Evolutionary conservation across 2,888 invertebrate genomes (phyloP), one percentile per base, ranked within the genome.

Genomic region (Thera obeliscata): DNA sequence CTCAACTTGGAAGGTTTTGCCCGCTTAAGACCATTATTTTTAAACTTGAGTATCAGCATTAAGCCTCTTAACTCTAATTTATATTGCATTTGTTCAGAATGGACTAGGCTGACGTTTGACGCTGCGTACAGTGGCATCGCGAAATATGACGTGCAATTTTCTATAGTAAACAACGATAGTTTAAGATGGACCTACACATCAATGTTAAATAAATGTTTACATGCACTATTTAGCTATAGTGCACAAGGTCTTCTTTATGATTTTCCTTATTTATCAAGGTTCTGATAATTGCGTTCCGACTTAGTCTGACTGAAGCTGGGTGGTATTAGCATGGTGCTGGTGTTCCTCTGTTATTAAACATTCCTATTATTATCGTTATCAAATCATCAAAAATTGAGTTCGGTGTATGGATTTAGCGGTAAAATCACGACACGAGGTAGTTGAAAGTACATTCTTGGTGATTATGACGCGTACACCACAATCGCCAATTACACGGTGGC

Each of bases 401-500:
- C 50, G 7, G 2, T 22, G 33, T 0, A 50, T 33, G 50, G 22
- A n/a, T 50, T 22, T 12, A 61, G n/a, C 57, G 5, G 36, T 56
- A 46, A 58, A 59, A 64, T 52, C 48, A 48, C 61, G 22, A 38
- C 22, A 59, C 49, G 41, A 8, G 61, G 55, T 48, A 8, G 61
- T 75, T 77, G 76, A 78, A 79, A 83, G 80, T 78, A 69, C 72
- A 72, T 80, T 83, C 84, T 85, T 87, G 81, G 81, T 83, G 78
- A 85, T 88, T 87, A 88, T 85, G 84, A 82, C 78, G 77, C 77
- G 66, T 68, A 61, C 62, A 79, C 84, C 84, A 91, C 93, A 93
- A 93, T 92, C 90, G 87, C 83, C 90, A 91, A 92, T 93, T 89
- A 91, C 85, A 87, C 84, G 80, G 83, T 87, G 86, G 81, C 87